Percentiles rank a stretch among this genome's conserved stretches.
Evolutionary conservation across 2,797 vertebrate species (phyloP).

Genomic region (Malacoctenus gilli): DNA sequence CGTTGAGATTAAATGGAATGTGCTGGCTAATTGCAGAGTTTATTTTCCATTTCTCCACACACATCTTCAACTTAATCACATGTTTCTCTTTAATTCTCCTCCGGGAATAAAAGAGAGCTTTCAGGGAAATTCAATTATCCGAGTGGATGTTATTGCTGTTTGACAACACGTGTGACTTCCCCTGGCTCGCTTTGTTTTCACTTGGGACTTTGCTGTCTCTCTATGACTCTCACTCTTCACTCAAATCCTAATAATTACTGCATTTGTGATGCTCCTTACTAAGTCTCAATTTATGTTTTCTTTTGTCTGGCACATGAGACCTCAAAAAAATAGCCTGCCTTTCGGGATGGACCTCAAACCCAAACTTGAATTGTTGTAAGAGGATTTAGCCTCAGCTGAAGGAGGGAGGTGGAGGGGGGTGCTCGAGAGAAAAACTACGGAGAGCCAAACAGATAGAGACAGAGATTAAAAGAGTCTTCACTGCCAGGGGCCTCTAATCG

Average conservation of each 20-base stretch:
- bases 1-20: constrained; percentile 61
- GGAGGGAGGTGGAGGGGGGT: constrained; percentile 17
- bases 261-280: constrained; percentile 3
- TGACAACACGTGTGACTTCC: constrained; percentile 31
- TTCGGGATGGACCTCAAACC: constrained; percentile 21
- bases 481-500: constrained; percentile 58
- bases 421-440: constrained; percentile 37
- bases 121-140: constrained; percentile 62
- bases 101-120: constrained; percentile 47
- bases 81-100: constrained; percentile 43
- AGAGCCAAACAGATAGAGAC: constrained; percentile 45
- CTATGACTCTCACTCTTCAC: background rate
- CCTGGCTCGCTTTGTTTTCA: constrained; percentile 32
- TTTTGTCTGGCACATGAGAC: constrained; percentile 27
- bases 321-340: constrained; percentile 7
- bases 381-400: constrained; percentile 45
- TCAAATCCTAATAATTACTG: too few species aligned
- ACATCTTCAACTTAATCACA: constrained; percentile 69
- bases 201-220: constrained; percentile 2
- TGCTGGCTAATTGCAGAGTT: constrained; percentile 59
- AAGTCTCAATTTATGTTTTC: constrained; percentile 23
- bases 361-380: constrained; percentile 20
- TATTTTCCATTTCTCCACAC: constrained; percentile 56
- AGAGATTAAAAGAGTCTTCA: constrained; percentile 56
- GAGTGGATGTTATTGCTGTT: constrained; percentile 44